These are phyloP conservation scores for Taenaris catops DNA, from an alignment of 2,888 invertebrate genomes.

Conservation along the genomic window DNA sequence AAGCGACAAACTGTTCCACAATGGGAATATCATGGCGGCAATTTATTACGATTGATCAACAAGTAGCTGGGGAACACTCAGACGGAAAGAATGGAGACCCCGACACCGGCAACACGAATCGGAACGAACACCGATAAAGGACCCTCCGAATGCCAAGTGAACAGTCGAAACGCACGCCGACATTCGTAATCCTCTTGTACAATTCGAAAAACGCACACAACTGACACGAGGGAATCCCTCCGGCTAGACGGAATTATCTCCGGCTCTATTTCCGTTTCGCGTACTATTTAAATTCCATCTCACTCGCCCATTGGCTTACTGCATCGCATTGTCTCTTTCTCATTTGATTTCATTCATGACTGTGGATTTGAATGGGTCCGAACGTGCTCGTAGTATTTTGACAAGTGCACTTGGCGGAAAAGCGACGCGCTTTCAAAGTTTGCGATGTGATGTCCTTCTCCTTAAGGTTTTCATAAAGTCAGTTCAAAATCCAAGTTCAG, in stretches of 20 bases:
- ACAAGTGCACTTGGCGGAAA: conserved; percentile 40
- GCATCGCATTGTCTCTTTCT: conserved; percentile 54
- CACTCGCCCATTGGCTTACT: conserved; percentile 39
- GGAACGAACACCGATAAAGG: conserved; percentile 42
- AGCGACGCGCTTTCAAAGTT: no score
- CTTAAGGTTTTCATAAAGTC: no score
- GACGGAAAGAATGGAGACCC: conserved; percentile 58
- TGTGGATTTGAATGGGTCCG: conserved; percentile 70
- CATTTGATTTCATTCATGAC: conserved; percentile 75
- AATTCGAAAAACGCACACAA: conserved; percentile 76
- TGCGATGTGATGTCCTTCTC: no score
- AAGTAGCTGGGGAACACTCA: conserved; percentile 68
- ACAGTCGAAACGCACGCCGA: conserved; percentile 55
- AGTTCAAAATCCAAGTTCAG: no score
- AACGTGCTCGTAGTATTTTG: conserved; percentile 51
- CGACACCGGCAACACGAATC: conserved; percentile 32
- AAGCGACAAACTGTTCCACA: conserved; percentile 76
- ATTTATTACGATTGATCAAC: conserved; percentile 79
- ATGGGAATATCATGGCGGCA: conserved; percentile 76
- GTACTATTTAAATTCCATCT: conserved; percentile 72
- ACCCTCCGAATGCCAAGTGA: conserved; percentile 48
- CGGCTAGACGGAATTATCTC: conserved; percentile 79
- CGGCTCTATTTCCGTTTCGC: conserved; percentile 77
- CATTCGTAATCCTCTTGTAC: conserved; percentile 62
- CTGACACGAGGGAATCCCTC: conserved; percentile 79